Evolutionary conservation across 2,797 vertebrate genomes (phyloP), one percentile per base, ranked within the genome.

Genomic region (Cuniculus paca): DNA sequence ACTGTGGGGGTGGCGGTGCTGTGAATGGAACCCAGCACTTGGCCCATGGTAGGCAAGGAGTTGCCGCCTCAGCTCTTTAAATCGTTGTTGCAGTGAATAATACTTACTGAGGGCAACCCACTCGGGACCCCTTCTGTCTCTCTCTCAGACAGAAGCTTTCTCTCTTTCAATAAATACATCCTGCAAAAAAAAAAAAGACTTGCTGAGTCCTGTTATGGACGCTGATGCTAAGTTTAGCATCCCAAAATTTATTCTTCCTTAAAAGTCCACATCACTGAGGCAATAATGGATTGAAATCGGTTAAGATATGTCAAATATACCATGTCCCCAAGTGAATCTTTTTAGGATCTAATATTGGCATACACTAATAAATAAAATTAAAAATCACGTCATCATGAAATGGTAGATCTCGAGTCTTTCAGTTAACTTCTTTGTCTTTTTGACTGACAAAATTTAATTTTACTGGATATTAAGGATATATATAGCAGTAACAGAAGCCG

Each of bases 201-300:
- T 83, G 17, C 1, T 92, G 42, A 88, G 52, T 48, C n/a, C 10
- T 91, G 8, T 42, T 83, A 22, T 36, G 39, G 78, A 48, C 88
- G 36, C 22, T 88, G 42, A 79, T 74, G 22, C 39, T 63, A 24
- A 91, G 91, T 80, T 94, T 74, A 84, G 72, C 56, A 65, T 52
- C 63, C 16, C n/a, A 72, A 24, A 91, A 14, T 70, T 91, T 88
- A 60, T 88, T 75, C 24, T 81, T 79, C 58, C 50, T 91, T 95
- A 88, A 68, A 83, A 77, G 16, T 24, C 28, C 28, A 11, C 16
- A 77, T 34, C 74, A 45, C 24, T 28, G 70, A 74, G 24, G 70
- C 12, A 0, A 28, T 45, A 28, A 26, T 3, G 12, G 24, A 3
- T 74, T 74, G 39, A 45, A 17, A 45, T 74, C 12, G 24, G 24